These are phyloP conservation scores for Eristalis arbustorum DNA, from an alignment of 2,888 invertebrate genomes.

Conservation along the genomic window DNA sequence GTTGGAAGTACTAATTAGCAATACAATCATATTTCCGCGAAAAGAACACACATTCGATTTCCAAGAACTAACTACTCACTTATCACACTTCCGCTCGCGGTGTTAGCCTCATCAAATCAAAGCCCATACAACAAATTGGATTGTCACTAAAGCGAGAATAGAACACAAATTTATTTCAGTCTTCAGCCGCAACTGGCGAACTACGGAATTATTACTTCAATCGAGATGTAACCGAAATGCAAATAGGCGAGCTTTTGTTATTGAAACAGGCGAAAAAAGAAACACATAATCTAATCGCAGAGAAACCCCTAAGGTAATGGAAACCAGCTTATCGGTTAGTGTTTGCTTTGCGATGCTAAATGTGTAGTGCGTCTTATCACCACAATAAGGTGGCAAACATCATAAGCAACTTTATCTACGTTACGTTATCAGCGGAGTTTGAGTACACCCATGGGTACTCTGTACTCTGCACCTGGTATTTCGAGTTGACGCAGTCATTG, in stretches of 20 bases:
- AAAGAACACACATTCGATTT: not conserved
- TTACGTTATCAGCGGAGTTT: not conserved
- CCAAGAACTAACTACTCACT: not conserved
- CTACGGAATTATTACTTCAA: not conserved
- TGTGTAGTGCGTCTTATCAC: not conserved
- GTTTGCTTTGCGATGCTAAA: not conserved
- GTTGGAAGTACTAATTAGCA: not conserved
- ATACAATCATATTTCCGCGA: not conserved
- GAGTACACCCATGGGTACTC: not conserved
- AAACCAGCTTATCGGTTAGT: slow-evolving; percentile 18
- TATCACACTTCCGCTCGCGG: not conserved
- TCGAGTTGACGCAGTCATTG: not conserved
- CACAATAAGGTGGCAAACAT: not conserved
- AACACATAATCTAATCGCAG: not conserved
- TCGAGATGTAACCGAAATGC: not conserved
- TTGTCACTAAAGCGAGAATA: not conserved
- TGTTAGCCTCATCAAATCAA: not conserved
- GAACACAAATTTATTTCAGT: not conserved
- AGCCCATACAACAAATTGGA: not conserved
- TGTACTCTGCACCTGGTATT: not conserved
- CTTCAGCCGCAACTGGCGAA: slow-evolving; percentile 2
- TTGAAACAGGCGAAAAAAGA: not conserved
- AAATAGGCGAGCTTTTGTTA: slow-evolving; percentile 9
- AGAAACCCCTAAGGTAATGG: not conserved
- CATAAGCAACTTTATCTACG: not conserved